These are phyloP conservation scores for Pardosa pseudoannulata DNA, from an alignment of 2,888 invertebrate genomes.

Conservation along the genomic window DNA sequence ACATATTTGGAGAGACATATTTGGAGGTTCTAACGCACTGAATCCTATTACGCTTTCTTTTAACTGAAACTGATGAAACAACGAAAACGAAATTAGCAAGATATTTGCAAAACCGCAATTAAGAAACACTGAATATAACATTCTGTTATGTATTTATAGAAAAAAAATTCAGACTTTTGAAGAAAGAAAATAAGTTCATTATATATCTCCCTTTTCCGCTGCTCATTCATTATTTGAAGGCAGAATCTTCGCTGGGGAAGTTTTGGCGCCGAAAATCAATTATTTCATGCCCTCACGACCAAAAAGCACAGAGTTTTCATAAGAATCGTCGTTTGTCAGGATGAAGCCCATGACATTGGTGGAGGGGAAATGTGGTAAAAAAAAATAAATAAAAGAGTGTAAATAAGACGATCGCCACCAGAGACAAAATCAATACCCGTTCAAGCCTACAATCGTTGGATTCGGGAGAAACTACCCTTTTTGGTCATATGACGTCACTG, in stretches of 20 bases:
- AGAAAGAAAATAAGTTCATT: conserved; percentile 1
- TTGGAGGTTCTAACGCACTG: too few relatives aligned
- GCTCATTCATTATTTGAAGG: not conserved
- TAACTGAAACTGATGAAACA: too few relatives aligned
- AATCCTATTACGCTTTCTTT: too few relatives aligned
- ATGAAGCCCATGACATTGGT: not conserved
- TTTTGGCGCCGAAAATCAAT: conserved; percentile 17
- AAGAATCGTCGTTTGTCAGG: conserved; percentile 62
- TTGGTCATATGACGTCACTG: not conserved
- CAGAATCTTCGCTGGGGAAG: not conserved
- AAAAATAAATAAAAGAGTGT: not conserved
- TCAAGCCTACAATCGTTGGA: not conserved
- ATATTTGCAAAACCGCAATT: too few relatives aligned
- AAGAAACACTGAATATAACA: too few relatives aligned
- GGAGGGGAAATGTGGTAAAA: too few relatives aligned
- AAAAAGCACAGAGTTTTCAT: conserved; percentile 60
- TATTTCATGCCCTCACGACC: not conserved
- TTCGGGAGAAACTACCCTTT: not conserved
- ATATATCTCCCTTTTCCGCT: not conserved
- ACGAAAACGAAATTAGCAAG: too few relatives aligned
- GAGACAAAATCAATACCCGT: conserved; percentile 10
- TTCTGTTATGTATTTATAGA: too few relatives aligned
- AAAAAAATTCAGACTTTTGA: too few relatives aligned
- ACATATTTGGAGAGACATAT: too few relatives aligned
- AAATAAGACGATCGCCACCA: conserved; percentile 17